Percentiles rank a stretch among this genome's conserved stretches.
Conservation (phyloP, 2,888 invertebrate genomes). For the Caenorhabditis becei region DNA sequence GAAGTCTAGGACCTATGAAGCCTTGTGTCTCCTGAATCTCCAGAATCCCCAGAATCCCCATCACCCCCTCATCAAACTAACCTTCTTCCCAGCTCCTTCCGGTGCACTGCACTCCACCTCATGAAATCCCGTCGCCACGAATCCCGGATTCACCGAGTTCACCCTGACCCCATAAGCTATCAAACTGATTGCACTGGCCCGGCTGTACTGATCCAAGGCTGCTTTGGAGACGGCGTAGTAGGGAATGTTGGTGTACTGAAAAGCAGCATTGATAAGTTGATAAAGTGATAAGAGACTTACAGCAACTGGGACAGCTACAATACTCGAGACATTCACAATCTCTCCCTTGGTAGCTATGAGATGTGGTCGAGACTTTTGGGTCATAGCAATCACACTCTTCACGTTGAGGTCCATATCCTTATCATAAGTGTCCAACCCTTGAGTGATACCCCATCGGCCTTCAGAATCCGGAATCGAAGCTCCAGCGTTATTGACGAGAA, state of each 20-base stretch:
- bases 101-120: neutral
- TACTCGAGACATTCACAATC: constrained; percentile 56
- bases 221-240: constrained; percentile 49
- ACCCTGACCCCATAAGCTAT: constrained; percentile 40
- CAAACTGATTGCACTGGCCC: constrained; percentile 26
- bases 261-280: neutral
- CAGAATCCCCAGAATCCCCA: neutral
- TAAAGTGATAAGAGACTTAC: constrained; percentile 13
- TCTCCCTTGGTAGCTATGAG: constrained; percentile 53
- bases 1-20: neutral
- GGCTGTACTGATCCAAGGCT: constrained; percentile 41
- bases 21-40: neutral
- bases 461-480: constrained; percentile 1
- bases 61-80: neutral
- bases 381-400: constrained; percentile 32
- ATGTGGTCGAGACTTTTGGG: constrained; percentile 32
- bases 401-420: constrained; percentile 7
- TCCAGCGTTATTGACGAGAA: too few relatives aligned
- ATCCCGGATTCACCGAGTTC: constrained; percentile 45
- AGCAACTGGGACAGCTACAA: constrained; percentile 33
- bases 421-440: neutral
- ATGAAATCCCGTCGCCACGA: constrained; percentile 37
- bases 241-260: constrained; percentile 24
- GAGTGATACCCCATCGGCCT: constrained; percentile 9
- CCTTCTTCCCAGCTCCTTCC: neutral